Conservation (phyloP, 2,888 invertebrate species). For the Leptothorax acervorum region DNA sequence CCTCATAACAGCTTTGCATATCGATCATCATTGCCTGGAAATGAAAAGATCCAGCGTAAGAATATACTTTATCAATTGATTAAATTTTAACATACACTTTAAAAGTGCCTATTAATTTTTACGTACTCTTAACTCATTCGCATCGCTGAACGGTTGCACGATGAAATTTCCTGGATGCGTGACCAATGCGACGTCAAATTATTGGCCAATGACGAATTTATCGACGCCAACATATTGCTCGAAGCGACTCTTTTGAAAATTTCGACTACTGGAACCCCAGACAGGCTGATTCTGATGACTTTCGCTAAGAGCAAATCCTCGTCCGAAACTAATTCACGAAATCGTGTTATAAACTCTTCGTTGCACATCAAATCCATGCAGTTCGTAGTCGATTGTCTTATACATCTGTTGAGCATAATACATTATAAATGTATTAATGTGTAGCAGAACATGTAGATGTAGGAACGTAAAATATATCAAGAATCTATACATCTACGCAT, state of each 20-base stretch:
- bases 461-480: too few relatives aligned
- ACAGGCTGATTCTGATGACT: conserved; percentile 74
- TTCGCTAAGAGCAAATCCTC: conserved; percentile 88
- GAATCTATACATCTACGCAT: too few relatives aligned
- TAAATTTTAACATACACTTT: too few relatives aligned
- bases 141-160: conserved; percentile 84
- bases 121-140: conserved; percentile 67
- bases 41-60: not conserved
- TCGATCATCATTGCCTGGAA: conserved; percentile 88
- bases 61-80: too few relatives aligned
- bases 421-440: too few relatives aligned
- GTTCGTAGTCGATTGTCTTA: too few relatives aligned
- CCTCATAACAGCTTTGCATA: conserved; percentile 88
- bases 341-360: conserved; percentile 82
- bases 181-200: conserved; percentile 91
- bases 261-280: conserved; percentile 87
- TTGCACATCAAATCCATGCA: conserved; percentile 81
- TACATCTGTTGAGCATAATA: too few relatives aligned
- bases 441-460: too few relatives aligned
- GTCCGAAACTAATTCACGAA: conserved; percentile 86
- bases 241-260: conserved; percentile 90
- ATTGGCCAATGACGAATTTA: conserved; percentile 89
- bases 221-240: conserved; percentile 89
- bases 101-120: not conserved
- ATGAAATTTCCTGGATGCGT: conserved; percentile 92